A percentile compares a stretch with the other conserved stretches of the same genome.
Conservation (phyloP, 2,113 vertebrate species). For the Scomber japonicus region DNA sequence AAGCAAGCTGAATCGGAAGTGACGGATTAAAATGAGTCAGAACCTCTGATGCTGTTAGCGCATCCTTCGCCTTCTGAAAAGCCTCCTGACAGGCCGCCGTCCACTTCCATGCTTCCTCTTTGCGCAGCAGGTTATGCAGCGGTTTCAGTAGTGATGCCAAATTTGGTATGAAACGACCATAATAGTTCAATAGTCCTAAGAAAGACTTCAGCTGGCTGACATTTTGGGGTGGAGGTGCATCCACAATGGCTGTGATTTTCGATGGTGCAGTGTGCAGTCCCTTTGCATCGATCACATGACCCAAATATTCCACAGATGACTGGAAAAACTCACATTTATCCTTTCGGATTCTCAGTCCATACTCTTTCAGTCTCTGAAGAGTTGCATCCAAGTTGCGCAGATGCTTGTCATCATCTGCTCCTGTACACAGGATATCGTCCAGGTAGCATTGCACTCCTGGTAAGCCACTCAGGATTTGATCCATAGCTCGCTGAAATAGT, state of each 20-base stretch:
- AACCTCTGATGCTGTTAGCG: too few species aligned
- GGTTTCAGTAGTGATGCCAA: too few species aligned
- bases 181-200: not conserved
- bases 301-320: not conserved
- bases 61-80: too few species aligned
- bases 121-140: too few species aligned
- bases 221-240: not conserved
- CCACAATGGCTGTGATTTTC: too few species aligned
- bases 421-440: conserved; percentile 3
- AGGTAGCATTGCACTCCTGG: not conserved
- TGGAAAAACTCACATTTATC: conserved; percentile 13
- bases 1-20: too few species aligned
- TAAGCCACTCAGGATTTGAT: not conserved
- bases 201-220: not conserved
- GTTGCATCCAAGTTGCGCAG: not conserved
- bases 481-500: too few species aligned
- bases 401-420: conserved; percentile 3
- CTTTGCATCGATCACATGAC: not conserved
- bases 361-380: not conserved
- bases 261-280: too few species aligned
- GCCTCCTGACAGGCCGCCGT: too few species aligned
- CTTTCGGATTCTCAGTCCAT: not conserved
- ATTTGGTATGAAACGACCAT: too few species aligned
- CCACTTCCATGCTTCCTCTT: too few species aligned
- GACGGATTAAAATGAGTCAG: too few species aligned